phyloP scores from a whole-genome alignment of 2,113 vertebrate genomes.

The Melozone crissalis region DNA sequence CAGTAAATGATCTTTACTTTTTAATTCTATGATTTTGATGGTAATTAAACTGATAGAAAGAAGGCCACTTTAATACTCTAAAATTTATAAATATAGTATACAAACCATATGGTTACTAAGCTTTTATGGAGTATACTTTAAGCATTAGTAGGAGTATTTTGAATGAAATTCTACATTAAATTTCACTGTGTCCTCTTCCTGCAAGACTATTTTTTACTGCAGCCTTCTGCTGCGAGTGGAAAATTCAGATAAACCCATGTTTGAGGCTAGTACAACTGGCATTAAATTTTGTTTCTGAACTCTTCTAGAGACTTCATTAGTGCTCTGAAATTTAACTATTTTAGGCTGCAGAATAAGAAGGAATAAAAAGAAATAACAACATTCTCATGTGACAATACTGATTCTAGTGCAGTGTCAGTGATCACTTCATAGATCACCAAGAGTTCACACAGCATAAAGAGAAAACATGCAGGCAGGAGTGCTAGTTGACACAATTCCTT shows the following conservation, averaged over 20 bases:
- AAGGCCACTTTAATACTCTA: not conserved
- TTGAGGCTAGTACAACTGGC: not conserved
- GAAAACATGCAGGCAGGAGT: not conserved
- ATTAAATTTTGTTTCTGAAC: not conserved
- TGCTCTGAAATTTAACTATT: not conserved
- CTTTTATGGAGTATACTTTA: not conserved
- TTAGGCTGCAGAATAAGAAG: not conserved
- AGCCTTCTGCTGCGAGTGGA: not conserved
- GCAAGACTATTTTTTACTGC: not conserved
- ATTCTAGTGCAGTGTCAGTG: not conserved
- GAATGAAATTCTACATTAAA: not conserved
- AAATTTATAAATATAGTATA: not conserved
- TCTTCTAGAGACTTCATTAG: not conserved
- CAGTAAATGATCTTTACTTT: not conserved
- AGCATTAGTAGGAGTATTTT: not conserved
- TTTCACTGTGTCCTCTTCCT: not conserved
- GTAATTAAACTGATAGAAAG: not conserved
- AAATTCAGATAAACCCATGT: not conserved
- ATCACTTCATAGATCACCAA: not conserved
- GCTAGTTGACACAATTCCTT: slow-evolving; percentile 16
- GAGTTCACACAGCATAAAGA: not conserved
- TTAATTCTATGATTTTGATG: not conserved
- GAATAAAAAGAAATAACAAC: not conserved
- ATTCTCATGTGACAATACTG: not conserved
- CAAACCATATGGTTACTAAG: not conserved